Conservation (phyloP, 2,113 vertebrate genomes). For the Mesitornis unicolor region DNA sequence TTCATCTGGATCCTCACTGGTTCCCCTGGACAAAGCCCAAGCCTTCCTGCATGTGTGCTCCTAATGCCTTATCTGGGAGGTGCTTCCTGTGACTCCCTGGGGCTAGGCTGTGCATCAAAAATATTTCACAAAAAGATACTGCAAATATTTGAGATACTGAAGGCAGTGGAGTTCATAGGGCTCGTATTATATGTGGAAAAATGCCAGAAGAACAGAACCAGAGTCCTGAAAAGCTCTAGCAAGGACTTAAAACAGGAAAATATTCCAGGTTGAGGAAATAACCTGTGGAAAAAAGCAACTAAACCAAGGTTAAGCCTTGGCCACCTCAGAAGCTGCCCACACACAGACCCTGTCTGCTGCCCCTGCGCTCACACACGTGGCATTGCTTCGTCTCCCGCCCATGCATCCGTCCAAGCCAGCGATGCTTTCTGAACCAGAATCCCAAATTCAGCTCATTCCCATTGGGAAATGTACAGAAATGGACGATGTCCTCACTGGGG, state of each 20-base stretch:
- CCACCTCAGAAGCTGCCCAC: not conserved
- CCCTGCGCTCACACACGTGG: accelerated
- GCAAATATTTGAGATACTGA: constrained; percentile 40
- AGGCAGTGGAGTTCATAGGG: constrained; percentile 9
- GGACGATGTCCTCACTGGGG: not conserved
- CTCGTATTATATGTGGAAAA: not conserved
- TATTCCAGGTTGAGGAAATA: not conserved
- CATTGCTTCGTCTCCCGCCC: accelerated
- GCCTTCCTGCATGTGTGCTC: not conserved
- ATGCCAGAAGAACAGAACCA: not conserved
- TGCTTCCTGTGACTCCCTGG: constrained; percentile 29
- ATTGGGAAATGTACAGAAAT: not conserved
- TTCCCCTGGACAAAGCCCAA: not conserved
- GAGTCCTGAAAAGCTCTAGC: not conserved
- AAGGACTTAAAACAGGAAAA: not conserved
- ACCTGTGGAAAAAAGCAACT: not conserved
- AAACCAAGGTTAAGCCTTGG: not conserved
- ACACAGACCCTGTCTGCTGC: not conserved
- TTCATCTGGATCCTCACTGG: not conserved
- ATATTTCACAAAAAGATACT: constrained; percentile 32
- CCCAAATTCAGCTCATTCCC: not conserved
- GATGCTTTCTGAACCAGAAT: not conserved
- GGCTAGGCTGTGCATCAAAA: not conserved
- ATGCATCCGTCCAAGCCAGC: not conserved
- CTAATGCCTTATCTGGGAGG: constrained; percentile 4